Percentiles rank a stretch among this genome's conserved stretches.
phyloP scores from a whole-genome alignment of 1,140 invertebrate species.

The Stegodyphus mimosarum region DNA sequence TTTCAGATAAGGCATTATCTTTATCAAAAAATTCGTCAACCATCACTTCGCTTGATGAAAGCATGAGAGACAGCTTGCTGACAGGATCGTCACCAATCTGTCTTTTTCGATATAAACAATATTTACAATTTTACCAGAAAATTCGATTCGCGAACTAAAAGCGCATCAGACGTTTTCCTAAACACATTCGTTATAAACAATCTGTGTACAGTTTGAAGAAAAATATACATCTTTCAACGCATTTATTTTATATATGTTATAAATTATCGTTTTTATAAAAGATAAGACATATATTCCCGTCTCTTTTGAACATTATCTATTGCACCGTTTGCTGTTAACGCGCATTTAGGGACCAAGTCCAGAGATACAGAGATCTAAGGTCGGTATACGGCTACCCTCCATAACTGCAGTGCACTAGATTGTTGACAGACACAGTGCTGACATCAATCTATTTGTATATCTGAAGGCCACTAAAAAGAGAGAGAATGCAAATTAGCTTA shows the following conservation, averaged over 20 bases:
- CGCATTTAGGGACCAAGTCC: slow-evolving; percentile 12
- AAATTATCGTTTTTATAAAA: not conserved
- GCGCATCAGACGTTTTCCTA: not conserved
- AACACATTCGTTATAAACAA: not conserved
- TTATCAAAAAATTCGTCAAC: too few relatives aligned
- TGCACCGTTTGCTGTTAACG: not conserved
- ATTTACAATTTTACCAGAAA: too few relatives aligned
- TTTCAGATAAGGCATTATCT: too few relatives aligned
- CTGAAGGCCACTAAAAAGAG: too few relatives aligned
- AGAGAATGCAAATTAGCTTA: too few relatives aligned
- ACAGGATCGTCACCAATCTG: too few relatives aligned
- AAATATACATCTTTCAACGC: not conserved
- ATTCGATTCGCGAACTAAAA: too few relatives aligned
- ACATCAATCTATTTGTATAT: too few relatives aligned
- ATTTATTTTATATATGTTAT: not conserved
- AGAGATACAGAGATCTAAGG: slow-evolving; percentile 3
- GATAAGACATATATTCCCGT: not conserved
- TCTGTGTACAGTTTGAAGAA: not conserved
- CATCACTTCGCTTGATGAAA: too few relatives aligned
- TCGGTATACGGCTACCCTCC: not conserved
- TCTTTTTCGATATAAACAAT: too few relatives aligned
- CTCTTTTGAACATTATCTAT: not conserved
- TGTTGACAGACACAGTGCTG: too few relatives aligned
- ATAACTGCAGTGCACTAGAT: not conserved
- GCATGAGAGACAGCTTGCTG: too few relatives aligned